Conservation (phyloP, 23 tunicate genomes). For the Ascidia mentula region DNA sequence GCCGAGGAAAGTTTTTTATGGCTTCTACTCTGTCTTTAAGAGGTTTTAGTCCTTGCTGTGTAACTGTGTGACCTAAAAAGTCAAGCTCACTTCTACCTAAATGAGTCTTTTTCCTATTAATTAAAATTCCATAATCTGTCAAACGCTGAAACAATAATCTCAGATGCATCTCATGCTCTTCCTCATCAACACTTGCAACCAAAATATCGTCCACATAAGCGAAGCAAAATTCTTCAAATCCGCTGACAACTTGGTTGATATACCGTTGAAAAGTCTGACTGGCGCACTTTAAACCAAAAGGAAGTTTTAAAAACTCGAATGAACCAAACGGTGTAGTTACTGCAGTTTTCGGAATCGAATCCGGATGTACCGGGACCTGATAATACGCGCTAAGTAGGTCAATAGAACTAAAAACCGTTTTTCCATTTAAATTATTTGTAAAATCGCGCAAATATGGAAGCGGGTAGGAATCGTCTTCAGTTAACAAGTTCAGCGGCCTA, state of each 20-base stretch:
- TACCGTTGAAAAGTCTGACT: conserved; percentile 16
- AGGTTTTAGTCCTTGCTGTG: conserved; percentile 8
- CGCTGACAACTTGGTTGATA: conserved; percentile 14
- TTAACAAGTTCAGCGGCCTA: conserved; percentile 2
- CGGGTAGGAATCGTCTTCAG: conserved; percentile 3
- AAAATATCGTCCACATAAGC: background rate
- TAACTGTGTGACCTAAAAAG: conserved; percentile 14
- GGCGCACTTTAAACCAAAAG: conserved; percentile 23
- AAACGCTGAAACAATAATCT: conserved; percentile 14
- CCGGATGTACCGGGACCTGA: conserved; percentile 13
- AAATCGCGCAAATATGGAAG: conserved; percentile 22
- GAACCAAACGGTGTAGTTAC: conserved; percentile 11
- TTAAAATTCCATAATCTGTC: conserved; percentile 16
- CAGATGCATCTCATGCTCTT: conserved; percentile 22
- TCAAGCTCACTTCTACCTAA: background rate
- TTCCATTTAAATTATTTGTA: conserved; percentile 7
- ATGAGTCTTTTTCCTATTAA: conserved; percentile 15
- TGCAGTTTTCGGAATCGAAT: conserved; percentile 17
- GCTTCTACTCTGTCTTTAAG: background rate
- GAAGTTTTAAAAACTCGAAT: background rate
- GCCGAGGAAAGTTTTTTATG: conserved; percentile 10
- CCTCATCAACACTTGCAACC: background rate
- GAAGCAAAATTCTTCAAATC: conserved; percentile 30
- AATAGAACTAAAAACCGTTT: conserved; percentile 12
- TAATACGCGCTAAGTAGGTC: conserved; percentile 6